Evolutionary conservation across 2,888 invertebrate genomes (phyloP), one percentile per base, ranked within the genome.

Genomic region (Rhyacophila evoluta): DNA sequence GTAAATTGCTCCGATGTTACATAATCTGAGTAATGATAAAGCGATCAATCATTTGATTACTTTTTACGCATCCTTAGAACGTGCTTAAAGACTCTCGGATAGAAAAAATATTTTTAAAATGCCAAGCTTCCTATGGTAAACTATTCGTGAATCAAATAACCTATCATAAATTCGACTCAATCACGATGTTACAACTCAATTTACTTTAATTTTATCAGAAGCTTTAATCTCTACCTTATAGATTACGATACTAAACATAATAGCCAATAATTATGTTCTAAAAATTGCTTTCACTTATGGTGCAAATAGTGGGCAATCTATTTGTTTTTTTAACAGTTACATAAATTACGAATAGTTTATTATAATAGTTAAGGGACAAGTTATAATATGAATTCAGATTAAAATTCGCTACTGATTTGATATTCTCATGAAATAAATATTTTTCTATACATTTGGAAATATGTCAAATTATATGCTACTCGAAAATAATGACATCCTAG

Each of bases 41-140:
- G 10, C 55, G 2, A 55, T 55, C 55, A 55, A 55, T 55, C 55
- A 55, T 55, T 25, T 19, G 55, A 25, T 55, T 55, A 55, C 8
- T 55, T 55, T 55, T 55, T 55, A 55, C 55, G 55, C 55, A 55
- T 55, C 55, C 55, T 55, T 55, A 19, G 19, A 55, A 55, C 55
- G 55, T 55, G 55, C 55, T 25, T 19, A 25, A 55, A 19, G 15
- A 55, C 55, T 55, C 19, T 55, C 55, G 0, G 6, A 55, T 8
- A 19, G 19, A n/a, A 19, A 55, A 55, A 55, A 55, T 19, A 11
- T 33, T 33, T 4, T 4, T 33, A 33, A 33, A 33, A 33, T 2
- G 29, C 6, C 2, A 4, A 33, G 6, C 29, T 6, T 4, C 6
- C 6, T 33, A 55, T 8, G 15, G 6, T 55, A 0, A 25, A 55